Evolutionary conservation across 2,888 invertebrate species (phyloP), one percentile per base, ranked within the genome.

Genomic region (Neoascia interrupta): DNA sequence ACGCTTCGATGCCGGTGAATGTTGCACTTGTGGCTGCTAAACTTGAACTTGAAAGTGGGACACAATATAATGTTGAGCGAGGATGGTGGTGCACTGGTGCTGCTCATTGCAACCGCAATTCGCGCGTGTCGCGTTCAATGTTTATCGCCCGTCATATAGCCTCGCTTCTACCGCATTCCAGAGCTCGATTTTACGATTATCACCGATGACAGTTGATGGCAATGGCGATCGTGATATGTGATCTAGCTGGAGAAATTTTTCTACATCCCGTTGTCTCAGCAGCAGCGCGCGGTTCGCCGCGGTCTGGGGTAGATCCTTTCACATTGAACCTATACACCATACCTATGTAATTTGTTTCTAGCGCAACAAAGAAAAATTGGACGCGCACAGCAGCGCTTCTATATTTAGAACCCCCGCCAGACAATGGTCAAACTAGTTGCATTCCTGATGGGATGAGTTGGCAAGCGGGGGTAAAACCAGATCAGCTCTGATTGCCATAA

Each of bases 21-120:
- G 36, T 11, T 63, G 34, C 69, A 70, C 43, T 70, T 64, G 63
- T 34, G 51, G 43, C 18, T 31, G 64, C 31, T 70, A 76, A 75
- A 72, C 70, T 76, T 76, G 70, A 76, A 76, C 63, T 76, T 70
- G 61, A 70, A 76, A 76, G 75, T 76, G 51, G 70, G 45, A 23
- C 70, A 76, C 37, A 53, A 47, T 63, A 54, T 60, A n/a, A n/a
- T n/a, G 63, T 51, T 63, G 51, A 51, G 51, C 63, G n/a, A n/a
- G n/a, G n/a, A n/a, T n/a, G n/a, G n/a, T n/a, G n/a, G n/a, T n/a
- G n/a, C n/a, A n/a, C n/a, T n/a, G n/a, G n/a, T n/a, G n/a, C n/a
- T 68, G 58, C 34, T 60, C 68, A 53, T 58, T 49, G 70, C 43
- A 64, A 58, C 75, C 58, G 51, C 74, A 61, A 69, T 31, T 54